Evolutionary conservation across 1,140 invertebrate genomes (phyloP).

Genomic region (Drosophila auraria): DNA sequence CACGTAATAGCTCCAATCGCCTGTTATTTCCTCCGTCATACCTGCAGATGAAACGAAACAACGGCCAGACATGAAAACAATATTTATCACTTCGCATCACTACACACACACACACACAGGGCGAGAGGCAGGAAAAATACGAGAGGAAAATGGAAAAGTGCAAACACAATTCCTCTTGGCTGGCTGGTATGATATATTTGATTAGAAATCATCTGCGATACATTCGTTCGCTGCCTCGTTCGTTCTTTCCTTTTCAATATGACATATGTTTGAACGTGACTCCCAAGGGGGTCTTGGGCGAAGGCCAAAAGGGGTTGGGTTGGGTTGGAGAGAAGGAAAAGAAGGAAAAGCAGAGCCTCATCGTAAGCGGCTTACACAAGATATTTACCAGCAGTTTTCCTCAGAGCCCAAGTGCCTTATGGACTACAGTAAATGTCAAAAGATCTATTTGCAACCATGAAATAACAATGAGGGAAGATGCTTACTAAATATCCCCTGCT

Average conservation of each 20-base stretch:
- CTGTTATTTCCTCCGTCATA: slow-evolving; percentile 84
- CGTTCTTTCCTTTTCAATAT: slow-evolving; percentile 21
- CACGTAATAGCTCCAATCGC: slow-evolving; percentile 82
- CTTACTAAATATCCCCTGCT: neutral
- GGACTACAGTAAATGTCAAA: slow-evolving; percentile 19
- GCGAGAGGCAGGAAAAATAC: neutral
- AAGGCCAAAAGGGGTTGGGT: neutral
- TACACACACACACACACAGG: slow-evolving; percentile 4
- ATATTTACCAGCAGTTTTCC: slow-evolving; percentile 38
- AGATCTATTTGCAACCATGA: slow-evolving; percentile 19
- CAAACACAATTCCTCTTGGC: slow-evolving; percentile 23
- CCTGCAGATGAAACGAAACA: slow-evolving; percentile 46
- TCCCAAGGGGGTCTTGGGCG: slow-evolving; percentile 11
- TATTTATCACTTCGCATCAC: slow-evolving; percentile 24
- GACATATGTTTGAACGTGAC: slow-evolving; percentile 39
- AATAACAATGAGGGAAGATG: slow-evolving; percentile 6
- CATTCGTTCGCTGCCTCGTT: slow-evolving; percentile 16
- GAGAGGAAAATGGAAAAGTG: slow-evolving; percentile 11
- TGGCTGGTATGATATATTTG: slow-evolving; percentile 34
- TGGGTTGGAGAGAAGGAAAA: no score
- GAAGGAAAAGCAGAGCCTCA: neutral
- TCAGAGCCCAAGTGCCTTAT: slow-evolving; percentile 13
- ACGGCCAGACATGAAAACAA: slow-evolving; percentile 13
- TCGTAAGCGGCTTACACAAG: slow-evolving; percentile 36
- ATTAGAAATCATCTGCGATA: slow-evolving; percentile 50